Evolutionary conservation across 2,888 invertebrate genomes (phyloP).

Genomic region (Drosophila engyochracea): DNA sequence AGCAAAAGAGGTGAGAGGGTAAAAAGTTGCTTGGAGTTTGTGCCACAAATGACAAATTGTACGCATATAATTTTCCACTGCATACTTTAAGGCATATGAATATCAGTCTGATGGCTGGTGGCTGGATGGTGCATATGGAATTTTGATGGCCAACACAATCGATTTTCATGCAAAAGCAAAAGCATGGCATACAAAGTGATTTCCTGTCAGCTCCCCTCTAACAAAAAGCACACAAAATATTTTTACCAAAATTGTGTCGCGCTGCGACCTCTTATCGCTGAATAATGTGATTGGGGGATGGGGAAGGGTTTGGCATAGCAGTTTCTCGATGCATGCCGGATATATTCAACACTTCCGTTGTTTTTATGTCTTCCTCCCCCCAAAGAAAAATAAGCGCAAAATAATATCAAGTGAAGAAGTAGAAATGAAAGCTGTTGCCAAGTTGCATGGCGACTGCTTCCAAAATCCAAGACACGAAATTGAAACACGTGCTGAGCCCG

Average conservation of each 20-base stretch:
- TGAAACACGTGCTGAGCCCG: slow-evolving; percentile 45
- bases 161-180: slow-evolving; percentile 51
- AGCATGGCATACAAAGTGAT: slow-evolving; percentile 57
- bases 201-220: slow-evolving; percentile 50
- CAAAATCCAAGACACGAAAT: slow-evolving; percentile 43
- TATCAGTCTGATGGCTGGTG: slow-evolving; percentile 19
- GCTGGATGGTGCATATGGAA: slow-evolving; percentile 62
- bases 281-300: slow-evolving; percentile 19
- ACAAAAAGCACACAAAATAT: slow-evolving; percentile 7
- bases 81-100: slow-evolving; percentile 64
- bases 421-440: slow-evolving; percentile 23
- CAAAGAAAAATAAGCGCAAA: slow-evolving; percentile 50
- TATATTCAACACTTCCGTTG: slow-evolving; percentile 75
- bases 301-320: slow-evolving; percentile 4
- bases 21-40: not conserved
- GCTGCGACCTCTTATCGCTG: slow-evolving; percentile 51
- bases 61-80: slow-evolving; percentile 45
- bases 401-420: slow-evolving; percentile 57
- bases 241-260: slow-evolving; percentile 28
- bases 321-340: slow-evolving; percentile 58
- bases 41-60: slow-evolving; percentile 60
- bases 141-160: slow-evolving; percentile 68
- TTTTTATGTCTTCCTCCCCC: slow-evolving; percentile 75
- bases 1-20: not conserved
- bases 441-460: slow-evolving; percentile 8